phyloP scores from a whole-genome alignment of 2,113 vertebrate genomes.

The Elaphurus davidianus region DNA sequence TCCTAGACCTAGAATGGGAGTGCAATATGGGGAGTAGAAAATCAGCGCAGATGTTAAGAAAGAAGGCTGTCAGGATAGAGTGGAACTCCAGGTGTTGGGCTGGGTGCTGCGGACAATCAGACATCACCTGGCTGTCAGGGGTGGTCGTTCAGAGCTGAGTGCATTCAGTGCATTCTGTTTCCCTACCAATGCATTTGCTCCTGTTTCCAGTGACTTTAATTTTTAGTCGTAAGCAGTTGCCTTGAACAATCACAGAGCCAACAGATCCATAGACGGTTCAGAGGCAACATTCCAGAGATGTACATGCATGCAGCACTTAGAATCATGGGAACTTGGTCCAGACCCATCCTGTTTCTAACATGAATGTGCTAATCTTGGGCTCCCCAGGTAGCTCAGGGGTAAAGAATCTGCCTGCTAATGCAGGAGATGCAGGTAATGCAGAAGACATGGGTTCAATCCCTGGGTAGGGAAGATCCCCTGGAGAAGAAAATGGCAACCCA shows the following conservation, averaged over 20 bases:
- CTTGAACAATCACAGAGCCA: fast-evolving
- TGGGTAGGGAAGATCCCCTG: background rate
- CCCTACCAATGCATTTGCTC: background rate
- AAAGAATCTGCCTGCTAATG: background rate
- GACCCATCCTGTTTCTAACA: background rate
- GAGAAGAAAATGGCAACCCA: background rate
- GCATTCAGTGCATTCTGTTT: background rate
- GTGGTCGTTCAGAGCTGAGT: background rate
- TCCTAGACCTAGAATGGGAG: background rate
- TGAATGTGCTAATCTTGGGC: background rate
- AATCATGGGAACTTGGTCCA: fast-evolving
- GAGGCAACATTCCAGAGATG: background rate
- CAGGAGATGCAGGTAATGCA: background rate
- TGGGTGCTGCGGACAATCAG: too few relatives aligned
- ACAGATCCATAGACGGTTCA: fast-evolving
- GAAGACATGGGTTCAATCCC: background rate
- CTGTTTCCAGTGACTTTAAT: background rate
- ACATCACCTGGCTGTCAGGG: too few relatives aligned
- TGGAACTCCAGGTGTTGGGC: background rate
- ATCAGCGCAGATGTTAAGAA: background rate
- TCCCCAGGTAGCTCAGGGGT: background rate
- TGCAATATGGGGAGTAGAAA: fast-evolving
- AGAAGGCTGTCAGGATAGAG: fast-evolving
- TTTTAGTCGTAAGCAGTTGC: background rate
- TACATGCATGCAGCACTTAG: fast-evolving